Evolutionary conservation across 2,888 invertebrate genomes (phyloP).

Genomic region (Drosophila buzzatii): DNA sequence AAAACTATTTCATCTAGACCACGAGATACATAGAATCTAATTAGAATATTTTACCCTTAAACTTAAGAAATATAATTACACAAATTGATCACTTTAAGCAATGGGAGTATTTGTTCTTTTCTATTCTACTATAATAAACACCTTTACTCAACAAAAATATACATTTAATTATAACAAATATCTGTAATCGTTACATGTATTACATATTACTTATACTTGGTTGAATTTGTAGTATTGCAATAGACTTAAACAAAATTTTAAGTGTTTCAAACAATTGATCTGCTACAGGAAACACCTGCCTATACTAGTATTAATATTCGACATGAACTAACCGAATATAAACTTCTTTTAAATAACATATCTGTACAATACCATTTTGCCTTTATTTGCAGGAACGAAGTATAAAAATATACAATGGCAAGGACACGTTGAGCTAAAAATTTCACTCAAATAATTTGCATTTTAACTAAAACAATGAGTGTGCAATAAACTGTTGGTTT

Average conservation of each 20-base stretch:
- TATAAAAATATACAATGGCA: constrained; percentile 12
- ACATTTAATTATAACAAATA: not conserved
- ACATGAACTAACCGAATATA: not conserved
- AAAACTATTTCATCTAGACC: too few species aligned
- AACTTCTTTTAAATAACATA: not conserved
- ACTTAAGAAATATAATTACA: not conserved
- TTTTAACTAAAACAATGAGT: constrained; percentile 11
- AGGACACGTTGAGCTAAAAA: constrained; percentile 4
- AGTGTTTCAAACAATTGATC: not conserved
- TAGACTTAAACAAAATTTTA: not conserved
- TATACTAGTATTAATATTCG: not conserved
- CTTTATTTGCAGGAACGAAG: constrained; percentile 4
- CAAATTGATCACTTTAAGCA: not conserved
- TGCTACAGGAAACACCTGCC: not conserved
- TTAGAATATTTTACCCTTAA: too few species aligned
- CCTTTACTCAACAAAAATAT: too few species aligned
- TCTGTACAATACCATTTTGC: not conserved
- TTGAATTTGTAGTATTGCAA: not conserved
- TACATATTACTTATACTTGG: not conserved
- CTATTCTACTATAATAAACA: not conserved
- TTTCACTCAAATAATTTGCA: constrained; percentile 12
- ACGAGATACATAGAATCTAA: not conserved
- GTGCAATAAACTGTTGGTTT: not conserved
- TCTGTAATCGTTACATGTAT: not conserved
- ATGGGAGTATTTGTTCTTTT: not conserved